Percentiles rank a stretch among this genome's conserved stretches.
These are phyloP conservation scores for Diaprepes abbreviatus DNA, from an alignment of 2,888 invertebrate genomes.

Conservation along the genomic window DNA sequence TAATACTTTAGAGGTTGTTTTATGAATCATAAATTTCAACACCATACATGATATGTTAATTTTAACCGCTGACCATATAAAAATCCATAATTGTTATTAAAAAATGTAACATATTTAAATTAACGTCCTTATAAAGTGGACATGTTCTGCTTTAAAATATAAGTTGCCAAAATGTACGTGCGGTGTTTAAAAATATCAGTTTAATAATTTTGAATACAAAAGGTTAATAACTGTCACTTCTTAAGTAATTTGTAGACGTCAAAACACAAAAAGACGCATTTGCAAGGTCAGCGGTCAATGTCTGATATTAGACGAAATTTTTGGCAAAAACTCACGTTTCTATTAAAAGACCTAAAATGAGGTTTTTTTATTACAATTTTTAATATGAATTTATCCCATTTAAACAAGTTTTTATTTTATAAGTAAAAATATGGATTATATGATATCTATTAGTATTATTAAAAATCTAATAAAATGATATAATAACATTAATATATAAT, in stretches of 20 bases:
- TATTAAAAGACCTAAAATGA: conserved; percentile 15
- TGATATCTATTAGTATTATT: no score
- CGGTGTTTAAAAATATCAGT: conserved; percentile 41
- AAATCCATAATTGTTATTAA: not conserved
- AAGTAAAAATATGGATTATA: no score
- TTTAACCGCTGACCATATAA: not conserved
- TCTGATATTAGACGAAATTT: conserved; percentile 31
- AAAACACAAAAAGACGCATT: conserved; percentile 30
- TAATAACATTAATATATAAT: no score
- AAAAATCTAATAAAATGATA: no score
- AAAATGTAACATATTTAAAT: not conserved
- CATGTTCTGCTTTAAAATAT: conserved; percentile 26
- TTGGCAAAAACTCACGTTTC: conserved; percentile 14
- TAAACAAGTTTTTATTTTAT: no score
- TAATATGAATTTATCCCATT: no score
- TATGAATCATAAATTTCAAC: no score
- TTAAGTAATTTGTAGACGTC: conserved; percentile 43
- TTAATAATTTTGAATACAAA: conserved; percentile 44
- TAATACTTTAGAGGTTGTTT: no score
- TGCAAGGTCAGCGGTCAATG: conserved; percentile 38
- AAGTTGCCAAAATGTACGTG: conserved; percentile 50
- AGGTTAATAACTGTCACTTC: conserved; percentile 47
- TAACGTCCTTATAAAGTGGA: not conserved
- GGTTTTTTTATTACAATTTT: not conserved
- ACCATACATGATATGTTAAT: no score